Evolutionary conservation across 1,140 invertebrate genomes (phyloP).

Genomic region (Drosophila aff.): DNA sequence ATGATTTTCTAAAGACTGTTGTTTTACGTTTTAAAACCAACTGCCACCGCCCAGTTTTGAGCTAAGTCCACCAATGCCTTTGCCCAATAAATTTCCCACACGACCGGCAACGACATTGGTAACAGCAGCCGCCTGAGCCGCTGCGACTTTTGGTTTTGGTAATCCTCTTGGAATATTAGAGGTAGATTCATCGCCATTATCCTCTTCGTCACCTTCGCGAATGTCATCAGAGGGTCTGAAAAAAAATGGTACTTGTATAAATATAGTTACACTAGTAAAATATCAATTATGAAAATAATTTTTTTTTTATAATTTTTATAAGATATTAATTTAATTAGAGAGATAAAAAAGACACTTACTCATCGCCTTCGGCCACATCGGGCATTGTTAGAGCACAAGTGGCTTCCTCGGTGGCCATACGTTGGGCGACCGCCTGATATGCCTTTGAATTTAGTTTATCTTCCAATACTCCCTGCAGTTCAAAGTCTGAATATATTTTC

Average conservation of each 20-base stretch:
- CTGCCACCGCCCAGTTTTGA: slow-evolving; percentile 90
- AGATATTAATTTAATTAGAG: background rate
- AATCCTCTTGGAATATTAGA: slow-evolving; percentile 72
- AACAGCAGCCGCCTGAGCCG: slow-evolving; percentile 85
- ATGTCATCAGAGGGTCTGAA: slow-evolving; percentile 86
- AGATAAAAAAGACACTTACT: slow-evolving; percentile 62
- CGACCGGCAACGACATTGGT: slow-evolving; percentile 91
- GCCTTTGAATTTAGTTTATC: slow-evolving; percentile 98
- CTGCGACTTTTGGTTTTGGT: slow-evolving; percentile 82
- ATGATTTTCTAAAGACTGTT: background rate
- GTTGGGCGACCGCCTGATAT: slow-evolving; percentile 96
- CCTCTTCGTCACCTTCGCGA: slow-evolving; percentile 87
- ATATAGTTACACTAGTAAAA: background rate
- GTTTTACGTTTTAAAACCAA: slow-evolving; percentile 86
- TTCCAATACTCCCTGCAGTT: slow-evolving; percentile 99
- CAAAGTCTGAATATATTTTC: slow-evolving; percentile 99
- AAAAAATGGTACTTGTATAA: background rate
- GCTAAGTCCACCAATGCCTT: slow-evolving; percentile 91
- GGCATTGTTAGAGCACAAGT: slow-evolving; percentile 95
- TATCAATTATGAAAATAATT: too few relatives aligned
- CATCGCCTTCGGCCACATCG: slow-evolving; percentile 89
- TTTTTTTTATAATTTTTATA: too few relatives aligned
- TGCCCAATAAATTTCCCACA: slow-evolving; percentile 92
- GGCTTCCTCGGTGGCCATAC: slow-evolving; percentile 98
- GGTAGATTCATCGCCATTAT: slow-evolving; percentile 88